Evolutionary conservation across 2,113 vertebrate genomes (phyloP), one percentile per base, ranked within the genome.

Genomic region (Pteronura brasiliensis): DNA sequence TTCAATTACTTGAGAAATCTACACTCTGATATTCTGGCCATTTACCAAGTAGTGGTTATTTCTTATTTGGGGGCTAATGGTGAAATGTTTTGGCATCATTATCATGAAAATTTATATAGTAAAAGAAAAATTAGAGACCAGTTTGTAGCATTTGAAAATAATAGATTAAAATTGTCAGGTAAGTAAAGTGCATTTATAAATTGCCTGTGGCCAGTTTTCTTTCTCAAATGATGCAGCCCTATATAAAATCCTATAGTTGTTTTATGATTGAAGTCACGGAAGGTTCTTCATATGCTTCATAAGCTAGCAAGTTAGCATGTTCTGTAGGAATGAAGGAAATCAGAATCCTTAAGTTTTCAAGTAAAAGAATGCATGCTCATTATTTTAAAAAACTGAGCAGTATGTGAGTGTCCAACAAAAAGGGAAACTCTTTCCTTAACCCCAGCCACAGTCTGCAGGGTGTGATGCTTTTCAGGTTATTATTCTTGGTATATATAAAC

Each of bases 1-100:
- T 95, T 93, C 93, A 92, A 76, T 93, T 96, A 80, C n/a, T 71
- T 92, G 25, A 67, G 69, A 93, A 90, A 69, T 42, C 29, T 61
- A 8, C 25, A 63, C 27, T 96, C 2, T 95, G 57, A 72, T 42
- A 57, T 81, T 59, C 17, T 93, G 31, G 23, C 4, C 15, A 13
- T n/a, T 36, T 59, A 34, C 31, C 5, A 93, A 79, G 1, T 69
- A 80, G 76, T 82, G 80, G 34, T 47, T 90, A 63, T 13, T 21
- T 76, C 18, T 83, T 65, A 44, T 39, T 74, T 79, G 86, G 71
- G 47, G 1, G 67, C 3, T 71, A 81, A 49, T 71, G 12, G 23
- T 74, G 21, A 2, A 69, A 21, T 57, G 10, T 77, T 8, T 88
- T 88, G 34, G 31, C 18, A 93, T 71, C 21, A 55, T 20, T 44